Conservation (phyloP, 1,140 invertebrate species). For the Drosophila punjabiensis region DNA sequence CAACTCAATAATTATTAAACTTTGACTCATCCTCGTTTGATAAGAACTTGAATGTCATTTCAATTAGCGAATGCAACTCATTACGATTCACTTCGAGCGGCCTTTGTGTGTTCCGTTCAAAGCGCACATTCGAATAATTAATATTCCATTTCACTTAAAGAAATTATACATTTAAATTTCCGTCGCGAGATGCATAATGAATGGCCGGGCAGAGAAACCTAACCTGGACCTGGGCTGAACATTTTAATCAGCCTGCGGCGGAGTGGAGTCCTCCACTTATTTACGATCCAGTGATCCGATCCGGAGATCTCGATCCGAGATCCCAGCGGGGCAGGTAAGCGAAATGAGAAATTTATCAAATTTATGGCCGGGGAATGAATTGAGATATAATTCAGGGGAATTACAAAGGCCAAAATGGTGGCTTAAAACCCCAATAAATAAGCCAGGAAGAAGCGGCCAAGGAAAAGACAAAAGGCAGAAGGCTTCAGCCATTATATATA, state of each 20-base stretch:
- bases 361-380: slow-evolving; percentile 75
- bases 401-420: slow-evolving; percentile 78
- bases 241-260: slow-evolving; percentile 69
- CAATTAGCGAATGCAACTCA: slow-evolving; percentile 55
- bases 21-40: slow-evolving; percentile 3
- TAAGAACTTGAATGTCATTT: slow-evolving; percentile 36
- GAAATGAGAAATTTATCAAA: slow-evolving; percentile 81
- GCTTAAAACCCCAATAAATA: slow-evolving; percentile 77
- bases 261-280: slow-evolving; percentile 56
- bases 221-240: slow-evolving; percentile 54
- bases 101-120: slow-evolving; percentile 39
- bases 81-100: slow-evolving; percentile 56
- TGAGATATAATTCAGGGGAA: slow-evolving; percentile 81
- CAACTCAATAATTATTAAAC: not conserved
- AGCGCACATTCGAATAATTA: slow-evolving; percentile 62
- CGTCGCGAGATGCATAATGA: slow-evolving; percentile 62
- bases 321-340: slow-evolving; percentile 67
- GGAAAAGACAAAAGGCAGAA: slow-evolving; percentile 56
- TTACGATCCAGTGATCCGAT: slow-evolving; percentile 60
- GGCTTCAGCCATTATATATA: slow-evolving; percentile 57
- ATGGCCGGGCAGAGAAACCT: slow-evolving; percentile 65
- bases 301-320: slow-evolving; percentile 41
- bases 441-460: slow-evolving; percentile 24
- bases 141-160: slow-evolving; percentile 61
- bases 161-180: slow-evolving; percentile 72